Percentiles rank a stretch among this genome's conserved stretches.
Conservation (phyloP, 2,113 vertebrate species). For the Mola mola region DNA sequence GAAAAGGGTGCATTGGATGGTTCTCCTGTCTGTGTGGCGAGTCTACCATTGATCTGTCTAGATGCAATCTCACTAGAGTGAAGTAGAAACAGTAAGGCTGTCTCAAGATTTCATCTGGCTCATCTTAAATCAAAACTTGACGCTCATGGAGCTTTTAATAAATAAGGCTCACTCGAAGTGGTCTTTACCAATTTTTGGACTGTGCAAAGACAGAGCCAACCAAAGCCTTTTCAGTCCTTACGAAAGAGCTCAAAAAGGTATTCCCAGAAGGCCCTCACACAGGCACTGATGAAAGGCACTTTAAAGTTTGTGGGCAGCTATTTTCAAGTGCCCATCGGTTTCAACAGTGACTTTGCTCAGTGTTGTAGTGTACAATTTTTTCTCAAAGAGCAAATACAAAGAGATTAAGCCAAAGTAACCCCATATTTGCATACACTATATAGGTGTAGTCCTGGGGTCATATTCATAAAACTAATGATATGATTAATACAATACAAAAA, state of each 20-base stretch:
- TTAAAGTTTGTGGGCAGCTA: slow-evolving; percentile 17
- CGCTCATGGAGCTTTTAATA: slow-evolving; percentile 34
- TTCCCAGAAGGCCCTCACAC: slow-evolving; percentile 8
- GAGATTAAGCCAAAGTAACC: slow-evolving; percentile 1
- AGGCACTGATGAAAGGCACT: slow-evolving; percentile 19
- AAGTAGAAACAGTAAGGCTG: slow-evolving; percentile 5
- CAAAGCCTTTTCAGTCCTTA: slow-evolving; percentile 1
- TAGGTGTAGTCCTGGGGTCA: no score
- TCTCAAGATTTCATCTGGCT: slow-evolving; percentile 25
- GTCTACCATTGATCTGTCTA: slow-evolving; percentile 54
- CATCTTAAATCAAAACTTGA: slow-evolving; percentile 43
- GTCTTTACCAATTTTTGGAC: slow-evolving; percentile 25
- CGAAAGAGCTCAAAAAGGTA: slow-evolving; percentile 11
- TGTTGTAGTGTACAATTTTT: background rate
- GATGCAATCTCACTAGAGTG: slow-evolving; percentile 33
- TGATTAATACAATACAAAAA: no score
- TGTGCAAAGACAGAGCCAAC: slow-evolving; percentile 3
- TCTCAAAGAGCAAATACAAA: slow-evolving; percentile 3
- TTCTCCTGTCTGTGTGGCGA: slow-evolving; percentile 31
- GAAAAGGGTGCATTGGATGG: slow-evolving; percentile 19
- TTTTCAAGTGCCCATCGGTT: slow-evolving; percentile 9
- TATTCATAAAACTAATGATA: no score
- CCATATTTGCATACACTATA: no score
- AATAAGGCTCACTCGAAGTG: slow-evolving; percentile 18
- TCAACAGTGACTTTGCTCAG: background rate